Base-by-base conservation (phyloP, 1,140 invertebrate species). In the Riptortus pedestris region DNA sequence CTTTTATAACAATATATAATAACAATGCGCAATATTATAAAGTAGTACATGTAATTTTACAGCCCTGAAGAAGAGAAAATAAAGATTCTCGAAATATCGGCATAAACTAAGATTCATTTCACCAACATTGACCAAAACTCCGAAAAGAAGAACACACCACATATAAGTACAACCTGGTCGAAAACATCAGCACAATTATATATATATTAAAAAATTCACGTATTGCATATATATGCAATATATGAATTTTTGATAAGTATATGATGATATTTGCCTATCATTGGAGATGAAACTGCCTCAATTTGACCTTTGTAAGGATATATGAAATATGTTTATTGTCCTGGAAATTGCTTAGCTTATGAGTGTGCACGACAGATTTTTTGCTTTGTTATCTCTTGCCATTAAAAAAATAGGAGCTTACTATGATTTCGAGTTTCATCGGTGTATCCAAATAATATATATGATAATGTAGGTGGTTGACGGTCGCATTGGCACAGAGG, bases 391-490 rank as follows among this genome's bases (percentile, higher is more conserved):
- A 38, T 38, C 5, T 7, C 31, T 7, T 7, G 14, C 14, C 5
- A 38, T 38, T 38, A 38, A 38, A 38, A 38, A 38, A 7, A 38
- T 38, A 38, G 5, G 5, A 38, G 80, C 78, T 79, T 76, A 86
- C 84, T 67, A 79, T 77, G 69, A 70, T 75, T 76, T 90, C 87
- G 9, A 87, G 74, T 60, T 79, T 77, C 67, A 90, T 78, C 55
- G 75, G 73, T 43, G 80, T 71, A 29, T 81, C 75, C 43, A 88
- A 74, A 69, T 88, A 83, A 71, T 86, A 87, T 0, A 84, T 71
- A 75, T 91, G 88, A 71, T 83, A 84, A 71, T 91, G 88, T 33
- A 86, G 78, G 75, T 91, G 88, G 75, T 91, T 91, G 0, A 91
- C 85, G 28, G 87, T 89, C 45, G 88, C 86, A 73, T 81, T 80